A percentile compares a stretch with the other conserved stretches of the same genome.
phyloP scores from a whole-genome alignment of 2,113 vertebrate genomes.

The Catharus fuscescens region DNA sequence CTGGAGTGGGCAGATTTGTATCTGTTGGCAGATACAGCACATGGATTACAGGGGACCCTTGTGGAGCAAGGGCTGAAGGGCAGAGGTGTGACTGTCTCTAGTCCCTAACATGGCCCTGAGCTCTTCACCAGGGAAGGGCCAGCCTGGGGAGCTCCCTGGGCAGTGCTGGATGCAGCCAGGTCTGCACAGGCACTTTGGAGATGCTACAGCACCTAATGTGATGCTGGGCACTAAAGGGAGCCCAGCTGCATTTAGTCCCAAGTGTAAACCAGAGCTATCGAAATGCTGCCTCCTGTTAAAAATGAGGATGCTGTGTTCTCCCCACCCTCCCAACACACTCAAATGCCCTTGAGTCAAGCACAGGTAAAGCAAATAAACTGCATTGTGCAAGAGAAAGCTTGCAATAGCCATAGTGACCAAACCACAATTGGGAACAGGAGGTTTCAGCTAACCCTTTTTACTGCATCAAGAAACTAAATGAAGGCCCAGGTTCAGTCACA shows the following conservation, averaged over 20 bases:
- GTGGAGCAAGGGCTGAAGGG: not conserved
- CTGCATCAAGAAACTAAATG: not conserved
- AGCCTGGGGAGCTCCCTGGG: not conserved
- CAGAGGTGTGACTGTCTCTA: not conserved
- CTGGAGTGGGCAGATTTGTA: not conserved
- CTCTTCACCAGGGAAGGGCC: not conserved
- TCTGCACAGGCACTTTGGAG: fast-evolving
- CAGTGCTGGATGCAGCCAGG: not conserved
- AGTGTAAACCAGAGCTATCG: not conserved
- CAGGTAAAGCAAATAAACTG: not conserved
- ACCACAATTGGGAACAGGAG: not conserved
- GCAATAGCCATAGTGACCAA: not conserved
- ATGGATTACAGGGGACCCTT: not conserved
- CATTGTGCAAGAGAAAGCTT: not conserved
- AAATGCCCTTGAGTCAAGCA: not conserved
- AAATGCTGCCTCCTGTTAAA: not conserved
- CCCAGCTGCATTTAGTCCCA: not conserved
- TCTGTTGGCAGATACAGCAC: not conserved
- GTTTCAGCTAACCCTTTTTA: not conserved
- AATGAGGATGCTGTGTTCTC: not conserved
- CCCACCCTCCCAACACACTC: fast-evolving
- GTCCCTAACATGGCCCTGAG: not conserved
- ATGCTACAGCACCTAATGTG: not conserved
- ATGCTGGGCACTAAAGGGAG: not conserved
- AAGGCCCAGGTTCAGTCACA: not conserved